Conservation (phyloP, 2,888 invertebrate species). For the Baccha elongata region DNA sequence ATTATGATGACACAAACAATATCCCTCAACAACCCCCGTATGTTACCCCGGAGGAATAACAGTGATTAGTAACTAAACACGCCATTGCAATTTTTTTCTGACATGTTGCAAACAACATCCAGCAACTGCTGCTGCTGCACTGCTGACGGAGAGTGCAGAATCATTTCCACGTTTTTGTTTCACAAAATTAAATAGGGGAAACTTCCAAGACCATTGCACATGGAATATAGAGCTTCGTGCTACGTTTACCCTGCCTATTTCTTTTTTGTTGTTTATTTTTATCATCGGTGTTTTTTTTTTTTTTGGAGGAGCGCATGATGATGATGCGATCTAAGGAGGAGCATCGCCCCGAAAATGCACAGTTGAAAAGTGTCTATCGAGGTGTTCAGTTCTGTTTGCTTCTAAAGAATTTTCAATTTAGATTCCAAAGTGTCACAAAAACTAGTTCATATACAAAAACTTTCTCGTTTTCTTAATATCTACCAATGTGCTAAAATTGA, state of each 20-base stretch:
- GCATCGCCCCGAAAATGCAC: constrained; percentile 68
- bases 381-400: constrained; percentile 70
- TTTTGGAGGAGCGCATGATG: constrained; percentile 69
- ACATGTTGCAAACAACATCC: constrained; percentile 64
- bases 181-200: constrained; percentile 39
- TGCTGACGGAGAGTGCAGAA: constrained; percentile 2
- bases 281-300: constrained; percentile 63
- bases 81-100: constrained; percentile 61
- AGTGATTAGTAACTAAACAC: constrained; percentile 39
- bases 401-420: constrained; percentile 4
- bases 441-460: neutral
- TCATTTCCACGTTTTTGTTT: constrained; percentile 18
- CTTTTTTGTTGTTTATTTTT: constrained; percentile 71
- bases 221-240: constrained; percentile 11
- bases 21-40: constrained; percentile 4
- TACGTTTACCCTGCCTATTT: constrained; percentile 53
- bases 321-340: constrained; percentile 46
- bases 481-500: constrained; percentile 14
- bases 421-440: neutral
- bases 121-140: constrained; percentile 12
- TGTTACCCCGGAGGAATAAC: neutral
- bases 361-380: constrained; percentile 71
- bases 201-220: constrained; percentile 13
- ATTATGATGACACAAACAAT: constrained; percentile 10
- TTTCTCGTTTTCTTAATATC: neutral